phyloP scores from a whole-genome alignment of 2,797 vertebrate genomes.

The Momotus momota region DNA sequence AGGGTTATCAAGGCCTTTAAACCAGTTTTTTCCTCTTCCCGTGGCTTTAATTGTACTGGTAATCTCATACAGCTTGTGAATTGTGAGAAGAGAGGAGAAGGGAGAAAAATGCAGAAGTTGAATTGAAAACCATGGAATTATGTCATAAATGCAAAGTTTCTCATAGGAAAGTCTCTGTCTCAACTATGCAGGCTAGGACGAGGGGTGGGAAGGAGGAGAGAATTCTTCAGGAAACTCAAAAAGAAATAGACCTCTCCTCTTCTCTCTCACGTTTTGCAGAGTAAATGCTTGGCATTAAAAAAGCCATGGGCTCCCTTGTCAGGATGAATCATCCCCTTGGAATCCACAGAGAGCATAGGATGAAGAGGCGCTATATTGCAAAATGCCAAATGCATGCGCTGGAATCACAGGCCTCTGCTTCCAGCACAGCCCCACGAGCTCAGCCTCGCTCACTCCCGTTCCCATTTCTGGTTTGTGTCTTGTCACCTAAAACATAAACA shows the following conservation, averaged over 20 bases:
- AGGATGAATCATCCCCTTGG: conserved; percentile 77
- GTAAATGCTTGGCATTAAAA: conserved; percentile 58
- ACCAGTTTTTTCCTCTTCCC: conserved; percentile 87
- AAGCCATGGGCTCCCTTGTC: conserved; percentile 71
- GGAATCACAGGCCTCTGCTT: conserved; percentile 52
- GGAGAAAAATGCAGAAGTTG: conserved; percentile 20
- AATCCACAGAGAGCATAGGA: conserved; percentile 68
- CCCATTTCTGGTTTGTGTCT: conserved; percentile 77
- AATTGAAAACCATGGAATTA: conserved; percentile 69
- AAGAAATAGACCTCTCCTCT: conserved; percentile 56
- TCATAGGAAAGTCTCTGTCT: conserved; percentile 82
- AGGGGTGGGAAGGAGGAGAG: conserved; percentile 41
- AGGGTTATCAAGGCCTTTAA: conserved; percentile 91
- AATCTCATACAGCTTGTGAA: conserved; percentile 88
- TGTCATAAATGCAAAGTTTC: conserved; percentile 76
- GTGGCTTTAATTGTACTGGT: conserved; percentile 89
- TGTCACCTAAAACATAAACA: conserved; percentile 78
- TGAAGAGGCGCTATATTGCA: conserved; percentile 44
- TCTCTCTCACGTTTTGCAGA: conserved; percentile 68
- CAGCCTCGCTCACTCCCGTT: background rate
- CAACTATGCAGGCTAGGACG: background rate
- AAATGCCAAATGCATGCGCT: conserved; percentile 74
- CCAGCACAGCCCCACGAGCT: conserved; percentile 31
- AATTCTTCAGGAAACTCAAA: conserved; percentile 61
- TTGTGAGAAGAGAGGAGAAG: conserved; percentile 89